phyloP scores from a whole-genome alignment of 2,797 vertebrate genomes.

The Gastrophryne carolinensis region DNA sequence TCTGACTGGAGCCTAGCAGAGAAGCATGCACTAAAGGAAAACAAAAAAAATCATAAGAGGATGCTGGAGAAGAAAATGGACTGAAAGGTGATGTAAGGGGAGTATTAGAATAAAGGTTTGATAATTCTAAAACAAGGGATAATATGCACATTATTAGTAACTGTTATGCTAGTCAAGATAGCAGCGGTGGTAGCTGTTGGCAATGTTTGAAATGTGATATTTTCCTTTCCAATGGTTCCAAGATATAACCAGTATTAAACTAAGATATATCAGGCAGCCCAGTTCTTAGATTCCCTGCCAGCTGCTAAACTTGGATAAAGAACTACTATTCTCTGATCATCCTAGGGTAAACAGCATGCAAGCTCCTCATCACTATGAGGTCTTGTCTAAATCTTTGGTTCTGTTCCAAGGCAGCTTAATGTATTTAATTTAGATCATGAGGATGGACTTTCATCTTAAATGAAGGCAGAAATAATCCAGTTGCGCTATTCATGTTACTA shows the following conservation, averaged over 20 bases:
- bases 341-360: constrained; percentile 30
- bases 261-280: not conserved
- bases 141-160: too few species aligned
- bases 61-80: too few species aligned
- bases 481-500: constrained; percentile 6
- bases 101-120: too few species aligned
- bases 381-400: constrained; percentile 31
- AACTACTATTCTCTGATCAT: constrained; percentile 32
- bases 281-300: not conserved
- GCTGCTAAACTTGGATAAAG: constrained; percentile 8
- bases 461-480: constrained; percentile 1
- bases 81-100: too few species aligned
- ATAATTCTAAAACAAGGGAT: too few species aligned
- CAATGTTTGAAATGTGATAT: too few species aligned
- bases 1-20: too few species aligned
- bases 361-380: constrained; percentile 20
- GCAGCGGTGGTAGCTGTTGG: too few species aligned
- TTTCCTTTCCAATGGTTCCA: not conserved
- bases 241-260: not conserved
- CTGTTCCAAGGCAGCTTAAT: constrained; percentile 39
- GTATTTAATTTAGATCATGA: constrained; percentile 29
- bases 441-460: constrained; percentile 9
- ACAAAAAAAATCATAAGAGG: too few species aligned
- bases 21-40: too few species aligned
- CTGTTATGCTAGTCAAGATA: too few species aligned